A percentile compares a stretch with the other conserved stretches of the same genome.
Conservation (phyloP, 2,797 vertebrate genomes). For the Bovichtus diacanthus region DNA sequence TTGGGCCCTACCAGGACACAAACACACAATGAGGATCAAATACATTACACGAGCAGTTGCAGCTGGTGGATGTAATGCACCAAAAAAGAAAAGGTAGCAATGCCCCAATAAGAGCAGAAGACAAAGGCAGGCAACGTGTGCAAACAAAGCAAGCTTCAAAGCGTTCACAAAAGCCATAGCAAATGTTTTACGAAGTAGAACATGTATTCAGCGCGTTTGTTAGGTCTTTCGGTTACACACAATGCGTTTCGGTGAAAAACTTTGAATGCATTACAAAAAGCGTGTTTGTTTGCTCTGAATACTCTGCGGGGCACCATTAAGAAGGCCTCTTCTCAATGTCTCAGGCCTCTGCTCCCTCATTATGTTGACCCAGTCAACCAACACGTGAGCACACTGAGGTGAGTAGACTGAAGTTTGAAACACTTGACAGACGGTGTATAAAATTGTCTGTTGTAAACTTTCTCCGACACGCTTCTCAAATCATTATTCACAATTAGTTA, state of each 20-base stretch:
- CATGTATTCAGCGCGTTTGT: background rate
- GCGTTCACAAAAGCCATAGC: background rate
- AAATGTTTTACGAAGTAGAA: background rate
- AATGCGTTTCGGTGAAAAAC: background rate
- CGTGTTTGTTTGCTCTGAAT: constrained; percentile 8
- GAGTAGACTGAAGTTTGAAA: constrained; percentile 19
- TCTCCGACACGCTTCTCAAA: constrained; percentile 3
- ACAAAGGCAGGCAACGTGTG: background rate
- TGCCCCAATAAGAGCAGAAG: background rate
- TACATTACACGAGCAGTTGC: background rate
- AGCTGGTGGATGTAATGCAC: background rate
- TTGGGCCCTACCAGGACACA: fast-evolving
- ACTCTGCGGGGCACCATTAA: background rate
- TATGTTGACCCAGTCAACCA: constrained; percentile 22
- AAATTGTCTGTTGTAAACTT: constrained; percentile 23
- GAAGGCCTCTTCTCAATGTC: constrained; percentile 9
- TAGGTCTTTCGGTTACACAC: background rate
- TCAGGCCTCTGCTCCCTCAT: constrained; percentile 24
- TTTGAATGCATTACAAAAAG: background rate
- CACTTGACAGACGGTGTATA: constrained; percentile 4
- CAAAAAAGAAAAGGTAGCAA: background rate
- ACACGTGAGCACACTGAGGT: constrained; percentile 13
- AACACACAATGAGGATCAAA: background rate
- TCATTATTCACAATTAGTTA: constrained; percentile 49
- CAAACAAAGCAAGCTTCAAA: background rate